Base-by-base conservation (phyloP, 2,797 vertebrate species). In the Petrocephalus sullivani region DNA sequence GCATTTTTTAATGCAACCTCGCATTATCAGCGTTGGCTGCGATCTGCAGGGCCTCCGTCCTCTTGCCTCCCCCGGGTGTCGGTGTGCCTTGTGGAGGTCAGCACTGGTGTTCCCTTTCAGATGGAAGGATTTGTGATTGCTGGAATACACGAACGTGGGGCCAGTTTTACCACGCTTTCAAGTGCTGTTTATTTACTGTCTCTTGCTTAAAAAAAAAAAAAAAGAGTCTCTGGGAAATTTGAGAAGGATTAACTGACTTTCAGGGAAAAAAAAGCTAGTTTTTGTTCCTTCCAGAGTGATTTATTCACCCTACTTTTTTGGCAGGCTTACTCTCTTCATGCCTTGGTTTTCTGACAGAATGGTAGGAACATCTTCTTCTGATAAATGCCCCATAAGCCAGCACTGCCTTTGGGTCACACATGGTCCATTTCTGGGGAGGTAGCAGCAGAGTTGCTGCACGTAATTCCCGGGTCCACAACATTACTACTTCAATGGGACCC, bases 1-100 rank as follows among this genome's bases (percentile, higher is more conserved):
- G 51, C 61, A 46, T 51, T 54, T 46, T 60, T 86, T 81, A 90
- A 86, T 86, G 89, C 41, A 57, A 54, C 53, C 64, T 85, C 89
- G 90, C 90, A 90, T 92, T 92, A 91, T 87, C 21, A 33, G 53
- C 88, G 88, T 78, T 81, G 90, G 64, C 86, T 87, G 88, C 4
- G 54, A 90, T 90, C 87, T 89, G 81, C 37, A 78, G 33, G 37
- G 87, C 4, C 56, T 16, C 5, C 16, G 6, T 86, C 86, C 60
- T 37, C 54, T 82, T 86, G 84, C 86, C 84, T 90, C 87, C 71
- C 5, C 21, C 58, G 51, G 51, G 6, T 37, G 28, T 60, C 33
- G 41, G 16, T 28, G 56, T 21, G 71, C 28, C 4, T 1, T 4
- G 9, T 12, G 8, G 21, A 46, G 28, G 28, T 46, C 10, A 28